These are phyloP conservation scores for Mellilla xanthometata DNA, from an alignment of 2,888 invertebrate species.

Conservation along the genomic window DNA sequence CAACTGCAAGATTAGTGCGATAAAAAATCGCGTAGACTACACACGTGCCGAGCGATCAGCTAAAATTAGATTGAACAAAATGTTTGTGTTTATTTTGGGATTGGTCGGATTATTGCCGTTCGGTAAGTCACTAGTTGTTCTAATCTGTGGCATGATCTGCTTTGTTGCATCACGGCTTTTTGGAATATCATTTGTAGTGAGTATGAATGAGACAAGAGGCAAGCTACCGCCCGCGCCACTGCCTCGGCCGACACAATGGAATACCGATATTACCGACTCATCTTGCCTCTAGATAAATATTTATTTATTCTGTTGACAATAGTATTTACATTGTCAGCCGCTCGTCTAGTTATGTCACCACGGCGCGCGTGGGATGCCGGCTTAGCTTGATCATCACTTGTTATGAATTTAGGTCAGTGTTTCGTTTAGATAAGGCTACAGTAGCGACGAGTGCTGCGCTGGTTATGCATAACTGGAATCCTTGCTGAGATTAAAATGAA, in stretches of 20 bases:
- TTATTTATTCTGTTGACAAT: slow-evolving; percentile 80
- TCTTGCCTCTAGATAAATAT: slow-evolving; percentile 75
- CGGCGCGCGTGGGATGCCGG: slow-evolving; percentile 61
- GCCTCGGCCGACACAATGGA: slow-evolving; percentile 53
- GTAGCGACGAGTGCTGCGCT: slow-evolving; percentile 31
- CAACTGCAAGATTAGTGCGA: slow-evolving; percentile 59
- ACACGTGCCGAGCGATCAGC: slow-evolving; percentile 39
- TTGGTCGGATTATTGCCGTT: slow-evolving; percentile 48
- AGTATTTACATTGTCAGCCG: slow-evolving; percentile 75
- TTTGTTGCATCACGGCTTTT: slow-evolving; percentile 50
- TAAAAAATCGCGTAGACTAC: slow-evolving; percentile 46
- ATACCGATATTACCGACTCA: slow-evolving; percentile 53
- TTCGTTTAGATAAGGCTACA: slow-evolving; percentile 42
- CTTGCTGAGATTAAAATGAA: too few relatives aligned
- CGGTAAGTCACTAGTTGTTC: slow-evolving; percentile 54
- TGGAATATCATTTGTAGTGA: slow-evolving; percentile 51
- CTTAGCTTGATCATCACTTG: slow-evolving; percentile 66
- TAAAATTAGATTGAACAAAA: slow-evolving; percentile 41
- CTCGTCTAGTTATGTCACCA: slow-evolving; percentile 59
- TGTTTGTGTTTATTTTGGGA: slow-evolving; percentile 53
- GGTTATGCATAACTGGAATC: too few relatives aligned
- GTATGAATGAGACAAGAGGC: slow-evolving; percentile 37
- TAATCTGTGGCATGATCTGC: slow-evolving; percentile 12
- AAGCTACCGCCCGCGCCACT: slow-evolving; percentile 50
- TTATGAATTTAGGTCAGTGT: slow-evolving; percentile 67